These are phyloP conservation scores for Thysanoteuthis rhombus DNA, from an alignment of 2,888 invertebrate species.

Conservation along the genomic window DNA sequence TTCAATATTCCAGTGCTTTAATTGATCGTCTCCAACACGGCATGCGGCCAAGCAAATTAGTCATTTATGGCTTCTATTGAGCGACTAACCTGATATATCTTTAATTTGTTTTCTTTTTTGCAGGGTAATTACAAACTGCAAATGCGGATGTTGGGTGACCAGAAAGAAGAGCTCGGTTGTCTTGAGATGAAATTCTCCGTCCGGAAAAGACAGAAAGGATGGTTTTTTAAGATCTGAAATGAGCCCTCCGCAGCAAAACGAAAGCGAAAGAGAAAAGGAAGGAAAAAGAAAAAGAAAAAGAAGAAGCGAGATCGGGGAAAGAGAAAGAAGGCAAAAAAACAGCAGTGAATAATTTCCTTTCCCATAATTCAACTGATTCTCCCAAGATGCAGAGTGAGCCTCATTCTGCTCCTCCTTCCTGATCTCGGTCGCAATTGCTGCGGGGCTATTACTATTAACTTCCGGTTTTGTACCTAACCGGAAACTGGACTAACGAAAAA, in stretches of 20 bases:
- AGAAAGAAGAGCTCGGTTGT: conserved; percentile 52
- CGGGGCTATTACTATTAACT: not conserved
- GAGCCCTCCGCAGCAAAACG: not conserved
- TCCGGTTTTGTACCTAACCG: not conserved
- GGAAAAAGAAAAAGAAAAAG: not conserved
- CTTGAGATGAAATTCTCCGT: conserved; percentile 53
- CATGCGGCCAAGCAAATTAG: too few relatives aligned
- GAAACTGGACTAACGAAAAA: not conserved
- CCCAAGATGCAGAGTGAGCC: not conserved
- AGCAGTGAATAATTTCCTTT: not conserved
- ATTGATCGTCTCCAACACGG: too few relatives aligned
- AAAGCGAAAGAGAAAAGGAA: conserved; percentile 16
- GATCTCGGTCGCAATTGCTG: not conserved
- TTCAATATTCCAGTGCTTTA: too few relatives aligned
- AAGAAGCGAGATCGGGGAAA: not conserved
- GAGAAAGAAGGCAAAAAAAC: not conserved
- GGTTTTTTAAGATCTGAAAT: conserved; percentile 55
- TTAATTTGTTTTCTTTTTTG: conserved; percentile 32
- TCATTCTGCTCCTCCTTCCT: not conserved
- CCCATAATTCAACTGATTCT: not conserved
- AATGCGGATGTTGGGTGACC: conserved; percentile 50
- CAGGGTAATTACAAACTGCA: conserved; percentile 60
- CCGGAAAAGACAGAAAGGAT: conserved; percentile 55
- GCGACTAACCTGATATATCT: too few relatives aligned
- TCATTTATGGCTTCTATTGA: too few relatives aligned